Percentiles rank a stretch among this genome's conserved stretches.
Conservation (phyloP, 1,140 invertebrate species). For the Brachystomella parvula region DNA sequence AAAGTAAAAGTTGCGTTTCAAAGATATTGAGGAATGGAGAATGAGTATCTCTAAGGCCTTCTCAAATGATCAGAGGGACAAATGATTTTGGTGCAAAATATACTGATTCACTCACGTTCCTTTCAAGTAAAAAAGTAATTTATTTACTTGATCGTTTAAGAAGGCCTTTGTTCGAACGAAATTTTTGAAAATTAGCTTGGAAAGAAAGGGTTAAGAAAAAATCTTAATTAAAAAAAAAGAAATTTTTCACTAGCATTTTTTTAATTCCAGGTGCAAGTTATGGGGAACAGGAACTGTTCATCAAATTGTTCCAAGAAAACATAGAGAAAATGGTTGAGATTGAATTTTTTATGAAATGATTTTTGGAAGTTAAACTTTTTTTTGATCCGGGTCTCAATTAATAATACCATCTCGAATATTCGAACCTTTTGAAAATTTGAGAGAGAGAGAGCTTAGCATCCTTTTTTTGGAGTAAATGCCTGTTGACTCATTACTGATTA, state of each 20-base stretch:
- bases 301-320: neutral
- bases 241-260: neutral
- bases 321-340: neutral
- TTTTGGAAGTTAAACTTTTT: neutral
- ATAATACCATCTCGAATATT: neutral
- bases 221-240: neutral
- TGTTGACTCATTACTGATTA: too few relatives aligned
- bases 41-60: neutral
- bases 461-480: neutral
- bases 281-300: neutral
- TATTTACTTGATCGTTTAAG: neutral
- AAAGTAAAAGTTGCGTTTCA: neutral
- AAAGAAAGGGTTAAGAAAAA: neutral
- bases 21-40: neutral
- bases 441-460: neutral
- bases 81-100: too few relatives aligned
- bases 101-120: too few relatives aligned
- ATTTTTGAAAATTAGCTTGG: neutral
- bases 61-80: neutral
- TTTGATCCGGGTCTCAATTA: neutral
- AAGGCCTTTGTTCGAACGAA: neutral
- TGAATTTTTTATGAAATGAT: neutral
- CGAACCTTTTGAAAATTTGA: neutral
- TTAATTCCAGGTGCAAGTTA: neutral
- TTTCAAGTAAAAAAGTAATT: neutral